Conservation (phyloP, 1,140 invertebrate genomes). For the Lordiphosa mommai region DNA sequence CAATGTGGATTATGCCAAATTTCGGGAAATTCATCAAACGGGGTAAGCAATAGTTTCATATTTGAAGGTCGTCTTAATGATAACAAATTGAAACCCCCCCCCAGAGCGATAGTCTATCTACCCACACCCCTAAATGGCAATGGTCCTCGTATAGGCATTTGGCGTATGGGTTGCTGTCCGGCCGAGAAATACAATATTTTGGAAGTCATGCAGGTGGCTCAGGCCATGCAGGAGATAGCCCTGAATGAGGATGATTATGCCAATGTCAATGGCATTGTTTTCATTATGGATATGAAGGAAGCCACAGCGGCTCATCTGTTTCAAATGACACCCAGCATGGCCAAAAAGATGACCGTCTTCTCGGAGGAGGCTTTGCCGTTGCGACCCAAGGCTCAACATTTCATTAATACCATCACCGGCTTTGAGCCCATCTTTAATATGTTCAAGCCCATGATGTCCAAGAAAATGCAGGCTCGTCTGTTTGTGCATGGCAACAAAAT, state of each 20-base stretch:
- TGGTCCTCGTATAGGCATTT: slow-evolving; percentile 49
- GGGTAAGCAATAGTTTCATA: slow-evolving; percentile 75
- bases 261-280: slow-evolving; percentile 79
- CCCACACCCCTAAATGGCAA: slow-evolving; percentile 68
- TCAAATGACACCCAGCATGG: slow-evolving; percentile 80
- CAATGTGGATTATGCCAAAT: slow-evolving; percentile 51
- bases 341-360: slow-evolving; percentile 80
- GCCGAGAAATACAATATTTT: slow-evolving; percentile 52
- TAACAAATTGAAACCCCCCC: neutral
- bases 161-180: slow-evolving; percentile 36
- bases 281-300: slow-evolving; percentile 80
- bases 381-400: slow-evolving; percentile 80
- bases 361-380: slow-evolving; percentile 81
- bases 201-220: slow-evolving; percentile 49
- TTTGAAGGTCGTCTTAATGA: neutral
- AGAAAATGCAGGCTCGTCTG: slow-evolving; percentile 80
- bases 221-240: slow-evolving; percentile 53
- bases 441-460: slow-evolving; percentile 81
- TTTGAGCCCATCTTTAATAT: slow-evolving; percentile 81
- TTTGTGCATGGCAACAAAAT: slow-evolving; percentile 81
- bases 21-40: slow-evolving; percentile 80
- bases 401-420: slow-evolving; percentile 81
- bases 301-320: slow-evolving; percentile 79
- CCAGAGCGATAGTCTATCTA: slow-evolving; percentile 52
- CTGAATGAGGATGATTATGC: slow-evolving; percentile 80